These are phyloP conservation scores for Ctenomys sociabilis DNA, from an alignment of 2,113 vertebrate species.

Conservation along the genomic window DNA sequence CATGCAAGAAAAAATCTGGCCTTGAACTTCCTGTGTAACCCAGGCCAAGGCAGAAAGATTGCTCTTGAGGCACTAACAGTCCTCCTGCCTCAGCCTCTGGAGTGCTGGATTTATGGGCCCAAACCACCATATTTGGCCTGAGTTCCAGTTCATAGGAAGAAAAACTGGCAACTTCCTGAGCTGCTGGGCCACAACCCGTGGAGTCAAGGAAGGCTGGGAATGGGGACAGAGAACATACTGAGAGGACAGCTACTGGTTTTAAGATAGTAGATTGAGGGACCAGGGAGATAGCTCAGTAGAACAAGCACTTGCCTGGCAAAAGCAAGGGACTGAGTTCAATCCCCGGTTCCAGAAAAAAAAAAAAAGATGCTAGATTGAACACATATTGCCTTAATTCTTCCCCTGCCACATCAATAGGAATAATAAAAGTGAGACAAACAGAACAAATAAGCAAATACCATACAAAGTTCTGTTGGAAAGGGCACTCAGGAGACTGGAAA, in stretches of 20 bases:
- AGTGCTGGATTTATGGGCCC: not conserved
- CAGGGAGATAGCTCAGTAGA: no score
- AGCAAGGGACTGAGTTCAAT: no score
- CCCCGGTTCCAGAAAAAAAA: no score
- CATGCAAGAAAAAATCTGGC: no score
- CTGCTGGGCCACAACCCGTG: not conserved
- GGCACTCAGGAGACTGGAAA: not conserved
- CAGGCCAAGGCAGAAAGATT: not conserved
- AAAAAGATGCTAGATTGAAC: not conserved
- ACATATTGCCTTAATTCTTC: not conserved
- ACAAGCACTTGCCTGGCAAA: no score
- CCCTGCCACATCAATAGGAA: not conserved
- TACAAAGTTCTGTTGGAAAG: not conserved
- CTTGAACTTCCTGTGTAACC: not conserved
- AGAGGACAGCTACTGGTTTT: not conserved
- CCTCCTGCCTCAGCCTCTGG: not conserved
- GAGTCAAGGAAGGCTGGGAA: not conserved
- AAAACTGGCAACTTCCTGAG: not conserved
- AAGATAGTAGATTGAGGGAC: not conserved
- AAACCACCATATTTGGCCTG: not conserved
- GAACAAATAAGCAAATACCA: not conserved
- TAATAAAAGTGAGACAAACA: not conserved
- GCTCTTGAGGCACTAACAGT: not conserved
- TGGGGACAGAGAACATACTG: not conserved
- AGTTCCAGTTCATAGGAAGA: not conserved